A percentile compares a stretch with the other conserved stretches of the same genome.
Conservation (phyloP, 1,140 invertebrate species). For the Dufourea novaeangliae region DNA sequence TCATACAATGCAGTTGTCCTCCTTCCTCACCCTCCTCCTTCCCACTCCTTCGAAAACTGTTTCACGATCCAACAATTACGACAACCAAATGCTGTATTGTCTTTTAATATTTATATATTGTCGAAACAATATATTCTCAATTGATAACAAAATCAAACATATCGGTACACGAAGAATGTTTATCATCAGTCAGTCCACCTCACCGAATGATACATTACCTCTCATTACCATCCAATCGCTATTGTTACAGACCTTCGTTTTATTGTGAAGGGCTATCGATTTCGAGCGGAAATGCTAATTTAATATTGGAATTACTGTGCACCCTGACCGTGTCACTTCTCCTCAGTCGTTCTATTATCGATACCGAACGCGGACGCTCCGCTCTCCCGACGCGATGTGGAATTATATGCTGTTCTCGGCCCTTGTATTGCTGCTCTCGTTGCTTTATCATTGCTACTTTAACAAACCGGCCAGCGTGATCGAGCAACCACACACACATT, state of each 20-base stretch:
- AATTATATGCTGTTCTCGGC: conserved; percentile 72
- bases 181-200: background rate
- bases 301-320: conserved; percentile 75
- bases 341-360: conserved; percentile 41
- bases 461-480: conserved; percentile 71
- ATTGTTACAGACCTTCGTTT: conserved; percentile 6
- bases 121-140: background rate
- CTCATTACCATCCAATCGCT: background rate
- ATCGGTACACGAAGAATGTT: background rate
- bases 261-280: conserved; percentile 54
- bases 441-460: conserved; percentile 73
- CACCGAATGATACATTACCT: background rate
- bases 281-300: conserved; percentile 73
- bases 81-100: no score
- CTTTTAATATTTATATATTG: background rate
- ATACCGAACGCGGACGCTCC: conserved; percentile 18
- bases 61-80: no score
- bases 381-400: conserved; percentile 67
- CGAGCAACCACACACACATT: conserved; percentile 68
- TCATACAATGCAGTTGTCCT: no score
- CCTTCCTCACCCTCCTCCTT: no score
- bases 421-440: conserved; percentile 67
- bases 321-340: conserved; percentile 19
- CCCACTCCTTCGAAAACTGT: no score
- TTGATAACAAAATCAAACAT: background rate